Evolutionary conservation across 2,797 vertebrate species (phyloP).

Genomic region (Echiichthys vipera): DNA sequence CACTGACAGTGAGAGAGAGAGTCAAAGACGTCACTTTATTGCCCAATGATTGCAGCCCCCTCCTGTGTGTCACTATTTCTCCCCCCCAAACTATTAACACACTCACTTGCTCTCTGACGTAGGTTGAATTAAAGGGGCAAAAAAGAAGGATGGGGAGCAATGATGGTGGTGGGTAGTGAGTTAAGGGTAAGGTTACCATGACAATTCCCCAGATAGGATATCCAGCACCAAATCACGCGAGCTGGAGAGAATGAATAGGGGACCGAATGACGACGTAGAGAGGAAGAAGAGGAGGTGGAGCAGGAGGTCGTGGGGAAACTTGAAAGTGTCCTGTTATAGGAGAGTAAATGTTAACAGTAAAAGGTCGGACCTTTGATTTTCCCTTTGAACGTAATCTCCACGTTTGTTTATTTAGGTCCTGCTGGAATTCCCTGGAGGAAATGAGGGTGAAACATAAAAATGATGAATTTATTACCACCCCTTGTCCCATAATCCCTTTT

Average conservation of each 20-base stretch:
- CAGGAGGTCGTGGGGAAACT: slow-evolving; percentile 65
- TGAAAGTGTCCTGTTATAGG: slow-evolving; percentile 76
- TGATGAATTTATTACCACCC: slow-evolving; percentile 74
- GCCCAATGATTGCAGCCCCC: slow-evolving; percentile 73
- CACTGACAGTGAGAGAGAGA: slow-evolving; percentile 64
- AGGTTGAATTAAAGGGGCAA: slow-evolving; percentile 58
- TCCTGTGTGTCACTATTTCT: slow-evolving; percentile 79
- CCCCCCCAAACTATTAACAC: slow-evolving; percentile 71
- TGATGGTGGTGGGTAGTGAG: slow-evolving; percentile 20
- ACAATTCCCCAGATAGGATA: slow-evolving; percentile 64
- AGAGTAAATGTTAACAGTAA: slow-evolving; percentile 83
- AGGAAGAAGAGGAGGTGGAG: slow-evolving; percentile 52
- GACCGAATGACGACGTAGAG: slow-evolving; percentile 52
- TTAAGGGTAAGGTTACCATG: slow-evolving; percentile 67
- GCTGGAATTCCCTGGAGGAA: slow-evolving; percentile 83
- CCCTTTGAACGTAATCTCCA: slow-evolving; percentile 66
- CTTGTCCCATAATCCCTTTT: slow-evolving; percentile 68
- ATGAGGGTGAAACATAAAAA: slow-evolving; percentile 74
- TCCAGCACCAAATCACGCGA: slow-evolving; percentile 22
- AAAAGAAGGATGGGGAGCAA: slow-evolving; percentile 17
- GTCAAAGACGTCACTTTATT: slow-evolving; percentile 84
- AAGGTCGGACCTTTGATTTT: slow-evolving; percentile 65
- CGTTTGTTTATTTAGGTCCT: slow-evolving; percentile 70
- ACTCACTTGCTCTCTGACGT: slow-evolving; percentile 85
- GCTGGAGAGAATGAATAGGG: slow-evolving; percentile 48